Conservation (phyloP, 1,140 invertebrate species). For the Batillaria attramentaria region DNA sequence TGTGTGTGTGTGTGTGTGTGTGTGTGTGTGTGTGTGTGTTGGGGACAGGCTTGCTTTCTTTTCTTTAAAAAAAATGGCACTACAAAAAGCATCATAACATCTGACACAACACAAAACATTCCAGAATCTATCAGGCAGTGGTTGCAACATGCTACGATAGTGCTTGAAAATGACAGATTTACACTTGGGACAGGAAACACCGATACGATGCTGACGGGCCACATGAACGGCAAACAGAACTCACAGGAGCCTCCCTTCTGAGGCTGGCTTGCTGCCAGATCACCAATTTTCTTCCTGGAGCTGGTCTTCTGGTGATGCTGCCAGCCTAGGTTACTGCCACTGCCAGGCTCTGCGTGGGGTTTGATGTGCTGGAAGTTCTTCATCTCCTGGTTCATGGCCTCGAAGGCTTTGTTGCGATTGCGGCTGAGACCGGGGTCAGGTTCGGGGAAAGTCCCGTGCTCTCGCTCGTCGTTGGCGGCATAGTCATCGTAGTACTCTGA, state of each 20-base stretch:
- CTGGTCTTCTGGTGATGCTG: neutral
- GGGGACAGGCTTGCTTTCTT: no score
- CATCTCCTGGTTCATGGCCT: constrained; percentile 46
- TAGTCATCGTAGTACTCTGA: constrained; percentile 45
- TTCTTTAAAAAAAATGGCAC: no score
- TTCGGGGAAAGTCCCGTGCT: constrained; percentile 13
- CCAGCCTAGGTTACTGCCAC: neutral
- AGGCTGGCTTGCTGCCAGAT: neutral
- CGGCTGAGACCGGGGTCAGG: constrained; percentile 35
- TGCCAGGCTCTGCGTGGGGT: neutral
- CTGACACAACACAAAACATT: no score
- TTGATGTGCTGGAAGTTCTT: constrained; percentile 33
- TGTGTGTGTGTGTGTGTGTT: no score
- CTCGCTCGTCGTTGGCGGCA: constrained; percentile 37
- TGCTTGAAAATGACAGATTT: no score
- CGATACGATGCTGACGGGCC: no score
- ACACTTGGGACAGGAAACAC: no score
- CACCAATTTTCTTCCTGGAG: constrained; percentile 20
- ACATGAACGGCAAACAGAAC: no score
- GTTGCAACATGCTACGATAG: no score
- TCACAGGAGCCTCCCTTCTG: neutral
- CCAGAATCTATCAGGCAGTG: no score
- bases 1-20: no score
- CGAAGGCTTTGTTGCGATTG: constrained; percentile 48
- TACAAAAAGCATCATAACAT: no score